phyloP scores from a whole-genome alignment of 2,888 invertebrate genomes.

The Cerastis rubricosa region DNA sequence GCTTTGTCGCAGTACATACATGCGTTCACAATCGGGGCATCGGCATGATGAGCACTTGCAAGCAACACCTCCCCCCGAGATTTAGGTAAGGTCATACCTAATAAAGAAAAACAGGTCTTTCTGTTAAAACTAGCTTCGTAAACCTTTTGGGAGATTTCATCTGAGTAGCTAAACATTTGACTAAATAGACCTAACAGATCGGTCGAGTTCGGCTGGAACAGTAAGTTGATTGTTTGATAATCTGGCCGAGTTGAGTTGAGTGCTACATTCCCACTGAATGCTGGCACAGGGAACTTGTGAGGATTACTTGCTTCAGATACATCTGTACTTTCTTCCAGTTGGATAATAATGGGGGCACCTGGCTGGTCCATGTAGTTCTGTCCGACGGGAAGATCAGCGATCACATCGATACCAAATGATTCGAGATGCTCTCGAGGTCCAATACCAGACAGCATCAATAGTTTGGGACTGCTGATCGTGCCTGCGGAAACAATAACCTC shows the following conservation, averaged over 20 bases:
- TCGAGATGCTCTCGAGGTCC: constrained; percentile 42
- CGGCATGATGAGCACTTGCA: constrained; percentile 54
- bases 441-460: constrained; percentile 54
- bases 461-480: constrained; percentile 31
- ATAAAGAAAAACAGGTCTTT: constrained; percentile 9
- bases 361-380: constrained; percentile 49
- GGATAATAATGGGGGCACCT: constrained; percentile 15
- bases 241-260: constrained; percentile 61
- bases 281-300: constrained; percentile 54
- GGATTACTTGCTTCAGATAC: constrained; percentile 49
- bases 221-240: constrained; percentile 64
- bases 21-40: neutral
- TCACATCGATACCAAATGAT: constrained; percentile 34
- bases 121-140: constrained; percentile 51
- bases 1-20: constrained; percentile 18
- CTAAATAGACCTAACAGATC: constrained; percentile 49
- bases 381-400: constrained; percentile 54
- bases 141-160: constrained; percentile 45
- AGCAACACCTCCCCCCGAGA: constrained; percentile 36
- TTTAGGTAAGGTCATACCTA: constrained; percentile 29
- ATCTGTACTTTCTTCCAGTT: constrained; percentile 20
- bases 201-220: constrained; percentile 32
- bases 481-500: constrained; percentile 51
- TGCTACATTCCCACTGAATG: constrained; percentile 59
- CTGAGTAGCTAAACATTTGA: constrained; percentile 86